Percentiles rank a stretch among this genome's conserved stretches.
These are phyloP conservation scores for Fukomys damarensis DNA, from an alignment of 2,113 vertebrate genomes.

Conservation along the genomic window DNA sequence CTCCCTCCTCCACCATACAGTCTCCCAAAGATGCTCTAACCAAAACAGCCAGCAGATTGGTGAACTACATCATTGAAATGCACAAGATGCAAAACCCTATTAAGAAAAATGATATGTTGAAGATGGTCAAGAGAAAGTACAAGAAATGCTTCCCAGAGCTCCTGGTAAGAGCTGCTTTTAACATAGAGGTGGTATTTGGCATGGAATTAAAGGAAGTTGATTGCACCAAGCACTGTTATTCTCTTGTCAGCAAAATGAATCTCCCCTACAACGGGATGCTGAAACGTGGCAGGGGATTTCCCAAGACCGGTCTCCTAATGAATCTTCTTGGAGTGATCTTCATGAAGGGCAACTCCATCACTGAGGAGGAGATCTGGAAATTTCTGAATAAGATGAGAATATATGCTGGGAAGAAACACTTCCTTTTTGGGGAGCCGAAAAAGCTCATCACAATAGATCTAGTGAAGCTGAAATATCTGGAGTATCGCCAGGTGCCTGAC, in stretches of 20 bases:
- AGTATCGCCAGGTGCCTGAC: background rate
- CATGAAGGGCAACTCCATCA: constrained; percentile 18
- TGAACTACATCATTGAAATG: background rate
- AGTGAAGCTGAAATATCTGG: constrained; percentile 8
- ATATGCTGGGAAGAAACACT: constrained; percentile 50
- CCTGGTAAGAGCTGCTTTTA: background rate
- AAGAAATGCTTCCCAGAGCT: background rate
- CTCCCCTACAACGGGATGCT: background rate
- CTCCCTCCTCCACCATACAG: accelerated
- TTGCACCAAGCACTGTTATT: background rate
- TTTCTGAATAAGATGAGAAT: constrained; percentile 37
- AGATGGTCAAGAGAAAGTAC: background rate
- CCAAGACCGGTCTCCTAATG: constrained; percentile 61
- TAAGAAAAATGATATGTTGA: background rate
- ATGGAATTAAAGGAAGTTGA: constrained; percentile 39
- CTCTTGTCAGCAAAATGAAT: constrained; percentile 57
- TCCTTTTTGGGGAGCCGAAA: constrained; percentile 51
- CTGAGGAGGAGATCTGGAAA: constrained; percentile 42
- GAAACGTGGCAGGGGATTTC: background rate
- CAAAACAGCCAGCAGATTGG: accelerated
- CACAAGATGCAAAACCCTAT: background rate
- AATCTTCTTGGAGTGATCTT: constrained; percentile 54
- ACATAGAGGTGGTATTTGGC: constrained; percentile 55
- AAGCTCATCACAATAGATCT: constrained; percentile 66
- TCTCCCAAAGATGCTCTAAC: background rate